phyloP scores from a whole-genome alignment of 2,797 vertebrate genomes.

The Sylvia borin region DNA sequence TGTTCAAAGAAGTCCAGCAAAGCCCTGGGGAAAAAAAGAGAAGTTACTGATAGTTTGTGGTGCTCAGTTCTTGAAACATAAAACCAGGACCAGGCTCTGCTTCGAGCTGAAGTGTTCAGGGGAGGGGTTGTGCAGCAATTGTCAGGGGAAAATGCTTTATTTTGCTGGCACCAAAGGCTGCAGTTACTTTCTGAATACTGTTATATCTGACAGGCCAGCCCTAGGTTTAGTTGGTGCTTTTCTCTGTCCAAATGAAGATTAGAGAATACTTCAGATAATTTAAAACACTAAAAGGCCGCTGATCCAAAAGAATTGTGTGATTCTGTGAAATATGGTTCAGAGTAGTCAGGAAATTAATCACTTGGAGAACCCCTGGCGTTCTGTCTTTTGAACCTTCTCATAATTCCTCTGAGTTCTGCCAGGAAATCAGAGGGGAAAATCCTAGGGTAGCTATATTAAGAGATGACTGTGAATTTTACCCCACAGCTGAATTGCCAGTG shows the following conservation, averaged over 20 bases:
- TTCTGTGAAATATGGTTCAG: not conserved
- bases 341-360: conserved; percentile 2
- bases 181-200: not conserved
- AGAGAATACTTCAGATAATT: not conserved
- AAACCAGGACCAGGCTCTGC: not conserved
- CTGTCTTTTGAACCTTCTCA: not conserved
- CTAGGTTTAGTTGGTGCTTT: not conserved
- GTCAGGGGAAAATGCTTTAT: not conserved
- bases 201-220: not conserved
- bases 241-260: not conserved
- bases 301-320: not conserved
- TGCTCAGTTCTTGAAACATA: not conserved
- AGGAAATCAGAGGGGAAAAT: not conserved
- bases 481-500: not conserved
- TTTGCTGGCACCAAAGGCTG: not conserved
- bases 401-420: not conserved
- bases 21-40: not conserved
- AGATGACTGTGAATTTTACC: not conserved
- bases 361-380: not conserved
- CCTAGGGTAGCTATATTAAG: not conserved
- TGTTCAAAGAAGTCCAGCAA: not conserved
- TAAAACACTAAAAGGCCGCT: not conserved
- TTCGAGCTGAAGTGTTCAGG: not conserved
- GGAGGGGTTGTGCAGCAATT: not conserved
- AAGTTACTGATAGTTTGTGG: not conserved